Evolutionary conservation across 2,113 vertebrate genomes (phyloP), one percentile per base, ranked within the genome.

Genomic region (Callionymus lyra): DNA sequence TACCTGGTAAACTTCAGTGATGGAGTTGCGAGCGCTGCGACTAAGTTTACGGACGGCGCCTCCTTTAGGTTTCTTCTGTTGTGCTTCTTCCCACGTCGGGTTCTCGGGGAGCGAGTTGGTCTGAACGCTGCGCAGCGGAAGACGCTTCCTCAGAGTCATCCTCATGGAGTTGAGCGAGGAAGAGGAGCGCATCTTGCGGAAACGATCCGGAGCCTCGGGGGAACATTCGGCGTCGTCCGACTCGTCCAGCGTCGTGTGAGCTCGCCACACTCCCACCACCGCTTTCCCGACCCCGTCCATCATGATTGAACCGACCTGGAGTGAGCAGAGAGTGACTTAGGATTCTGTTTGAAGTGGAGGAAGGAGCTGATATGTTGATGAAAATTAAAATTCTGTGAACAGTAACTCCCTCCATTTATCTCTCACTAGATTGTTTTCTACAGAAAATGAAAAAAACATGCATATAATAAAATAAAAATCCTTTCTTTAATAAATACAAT

Each of bases 1-100:
- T 49, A 92, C 95, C 91, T 94, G 91, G 31, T 87, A 92, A 41
- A 90, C 51, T 1, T 71, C 79, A 12, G 68, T 86, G 10, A 95
- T 73, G 13, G 88, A 84, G 21, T 73, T 89, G 69, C 82, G 87
- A 12, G 94, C 91, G 6, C 68, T 85, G 62, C 78, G 85, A 1
- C 80, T 86, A 9, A 93, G 70, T 38, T 83, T 79, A 34, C 67
- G 83, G 33, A 83, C 60, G 0, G 70, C 6, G 41, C 68, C 65
- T 6, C 70, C 52, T 12, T 84, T 88, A 27, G 83, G 72, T 48
- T 80, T 76, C 13, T 67, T 63, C 59, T 87, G 80, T 31, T 75
- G 50, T 9, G 63, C 72, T 68, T 90, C 87, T 82, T 89, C 86
- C 83, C 83, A 82, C 2, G 82, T 76, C 0, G 84, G 81, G 4